Evolutionary conservation across 2,113 vertebrate species (phyloP).

Genomic region (Hyla sarda): DNA sequence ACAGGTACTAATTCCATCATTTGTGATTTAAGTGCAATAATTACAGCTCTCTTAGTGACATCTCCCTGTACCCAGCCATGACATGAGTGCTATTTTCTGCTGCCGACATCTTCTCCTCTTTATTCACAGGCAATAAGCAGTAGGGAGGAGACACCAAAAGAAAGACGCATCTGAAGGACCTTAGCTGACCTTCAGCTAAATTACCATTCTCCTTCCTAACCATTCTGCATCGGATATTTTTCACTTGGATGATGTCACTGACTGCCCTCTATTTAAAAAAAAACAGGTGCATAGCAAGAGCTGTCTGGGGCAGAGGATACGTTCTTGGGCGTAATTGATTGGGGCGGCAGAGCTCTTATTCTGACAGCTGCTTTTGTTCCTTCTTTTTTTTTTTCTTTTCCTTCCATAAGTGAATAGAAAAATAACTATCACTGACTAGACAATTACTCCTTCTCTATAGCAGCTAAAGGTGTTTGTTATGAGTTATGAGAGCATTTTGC

Average conservation of each 20-base stretch:
- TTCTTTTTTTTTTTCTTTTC: slow-evolving; percentile 62
- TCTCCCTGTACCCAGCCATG: slow-evolving; percentile 57
- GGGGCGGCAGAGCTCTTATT: slow-evolving; percentile 65
- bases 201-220: slow-evolving; percentile 63
- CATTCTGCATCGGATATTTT: slow-evolving; percentile 10
- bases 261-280: slow-evolving; percentile 62
- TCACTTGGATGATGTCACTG: slow-evolving; percentile 3
- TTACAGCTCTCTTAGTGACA: slow-evolving; percentile 67
- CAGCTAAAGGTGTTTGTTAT: slow-evolving; percentile 41
- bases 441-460: slow-evolving; percentile 65
- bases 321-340: slow-evolving; percentile 63
- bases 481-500: slow-evolving; percentile 20
- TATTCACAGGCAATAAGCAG: slow-evolving; percentile 69
- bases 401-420: slow-evolving; percentile 62
- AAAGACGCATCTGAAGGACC: slow-evolving; percentile 65
- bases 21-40: slow-evolving; percentile 65
- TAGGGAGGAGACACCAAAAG: slow-evolving; percentile 52
- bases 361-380: slow-evolving; percentile 66
- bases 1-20: slow-evolving; percentile 63
- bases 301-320: slow-evolving; percentile 50
- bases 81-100: slow-evolving; percentile 49
- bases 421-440: slow-evolving; percentile 63
- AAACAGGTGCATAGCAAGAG: slow-evolving; percentile 66
- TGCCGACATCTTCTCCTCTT: slow-evolving; percentile 53
- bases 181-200: slow-evolving; percentile 72